These are phyloP conservation scores for Pseudomugil tenellus DNA, from an alignment of 2,797 vertebrate genomes.

Conservation along the genomic window DNA sequence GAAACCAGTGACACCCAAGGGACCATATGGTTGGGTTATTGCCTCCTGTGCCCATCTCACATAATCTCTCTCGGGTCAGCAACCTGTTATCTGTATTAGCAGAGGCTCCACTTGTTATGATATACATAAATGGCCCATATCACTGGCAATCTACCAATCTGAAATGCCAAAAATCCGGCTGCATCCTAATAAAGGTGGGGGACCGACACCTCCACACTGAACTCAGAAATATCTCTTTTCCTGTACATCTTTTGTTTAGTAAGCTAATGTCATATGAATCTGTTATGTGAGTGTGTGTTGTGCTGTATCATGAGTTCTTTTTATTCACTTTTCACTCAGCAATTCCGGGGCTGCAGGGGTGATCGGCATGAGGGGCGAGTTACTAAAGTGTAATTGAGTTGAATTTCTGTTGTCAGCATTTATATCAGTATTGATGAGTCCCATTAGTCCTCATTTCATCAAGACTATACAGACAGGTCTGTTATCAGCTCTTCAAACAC, in stretches of 20 bases:
- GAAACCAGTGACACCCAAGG: slow-evolving; percentile 70
- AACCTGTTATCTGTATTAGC: slow-evolving; percentile 66
- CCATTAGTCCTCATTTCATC: slow-evolving; percentile 76
- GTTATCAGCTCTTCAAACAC: slow-evolving; percentile 61
- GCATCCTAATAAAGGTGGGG: slow-evolving; percentile 25
- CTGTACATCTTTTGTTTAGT: slow-evolving; percentile 62
- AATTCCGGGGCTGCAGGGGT: slow-evolving; percentile 60
- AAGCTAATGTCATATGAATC: slow-evolving; percentile 38
- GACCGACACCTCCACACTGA: slow-evolving; percentile 33
- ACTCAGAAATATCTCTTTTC: slow-evolving; percentile 56
- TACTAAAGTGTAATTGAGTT: slow-evolving; percentile 79
- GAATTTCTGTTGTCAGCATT: slow-evolving; percentile 80
- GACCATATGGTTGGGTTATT: slow-evolving; percentile 66
- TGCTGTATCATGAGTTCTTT: slow-evolving; percentile 18
- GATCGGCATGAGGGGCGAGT: slow-evolving; percentile 71
- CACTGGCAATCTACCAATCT: slow-evolving; percentile 50
- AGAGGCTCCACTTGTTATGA: slow-evolving; percentile 60
- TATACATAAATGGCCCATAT: slow-evolving; percentile 47
- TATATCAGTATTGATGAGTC: slow-evolving; percentile 75
- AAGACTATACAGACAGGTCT: slow-evolving; percentile 62
- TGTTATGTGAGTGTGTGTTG: slow-evolving; percentile 16
- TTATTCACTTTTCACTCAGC: slow-evolving; percentile 52
- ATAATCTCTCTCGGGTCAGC: slow-evolving; percentile 62
- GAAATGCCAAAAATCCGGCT: slow-evolving; percentile 31
- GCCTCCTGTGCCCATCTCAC: slow-evolving; percentile 57